A percentile compares a stretch with the other conserved stretches of the same genome.
phyloP scores from a whole-genome alignment of 1,140 invertebrate species.

The Idris sp. region DNA sequence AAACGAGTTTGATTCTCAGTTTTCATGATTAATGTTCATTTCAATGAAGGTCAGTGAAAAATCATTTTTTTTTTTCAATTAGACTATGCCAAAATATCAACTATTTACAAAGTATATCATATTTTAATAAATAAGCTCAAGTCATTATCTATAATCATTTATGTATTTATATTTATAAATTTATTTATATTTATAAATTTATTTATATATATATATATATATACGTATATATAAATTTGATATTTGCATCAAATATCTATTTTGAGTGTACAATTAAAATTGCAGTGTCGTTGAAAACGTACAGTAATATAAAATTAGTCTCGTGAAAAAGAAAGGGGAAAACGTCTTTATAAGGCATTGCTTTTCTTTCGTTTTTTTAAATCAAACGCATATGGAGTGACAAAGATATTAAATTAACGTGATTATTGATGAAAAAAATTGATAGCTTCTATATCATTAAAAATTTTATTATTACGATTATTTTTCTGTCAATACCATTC shows the following conservation, averaged over 20 bases:
- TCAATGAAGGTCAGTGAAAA: too few species aligned
- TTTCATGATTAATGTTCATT: too few species aligned
- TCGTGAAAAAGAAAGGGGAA: slow-evolving; percentile 4
- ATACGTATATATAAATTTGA: slow-evolving; percentile 26
- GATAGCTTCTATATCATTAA: too few species aligned
- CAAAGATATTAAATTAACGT: too few species aligned
- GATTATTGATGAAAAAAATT: too few species aligned
- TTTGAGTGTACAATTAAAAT: slow-evolving; percentile 26
- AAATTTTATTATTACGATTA: not conserved
- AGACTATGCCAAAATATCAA: slow-evolving; percentile 51
- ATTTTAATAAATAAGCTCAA: slow-evolving; percentile 77
- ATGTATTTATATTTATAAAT: slow-evolving; percentile 22
- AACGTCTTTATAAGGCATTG: not conserved
- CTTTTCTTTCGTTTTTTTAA: too few species aligned
- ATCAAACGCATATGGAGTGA: too few species aligned
- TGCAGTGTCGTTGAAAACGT: slow-evolving; percentile 1
- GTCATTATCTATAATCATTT: slow-evolving; percentile 62
- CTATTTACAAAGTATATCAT: slow-evolving; percentile 73
- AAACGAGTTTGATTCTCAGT: too few species aligned
- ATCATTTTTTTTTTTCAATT: too few species aligned
- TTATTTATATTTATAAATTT: slow-evolving; percentile 55
- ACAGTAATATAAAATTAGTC: slow-evolving; percentile 31
- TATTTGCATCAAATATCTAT: slow-evolving; percentile 15
- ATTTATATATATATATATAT: slow-evolving; percentile 23
- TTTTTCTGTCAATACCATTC: not conserved